Evolutionary conservation across 2,113 vertebrate genomes (phyloP), one percentile per base, ranked within the genome.

Genomic region (Prinia subflava): DNA sequence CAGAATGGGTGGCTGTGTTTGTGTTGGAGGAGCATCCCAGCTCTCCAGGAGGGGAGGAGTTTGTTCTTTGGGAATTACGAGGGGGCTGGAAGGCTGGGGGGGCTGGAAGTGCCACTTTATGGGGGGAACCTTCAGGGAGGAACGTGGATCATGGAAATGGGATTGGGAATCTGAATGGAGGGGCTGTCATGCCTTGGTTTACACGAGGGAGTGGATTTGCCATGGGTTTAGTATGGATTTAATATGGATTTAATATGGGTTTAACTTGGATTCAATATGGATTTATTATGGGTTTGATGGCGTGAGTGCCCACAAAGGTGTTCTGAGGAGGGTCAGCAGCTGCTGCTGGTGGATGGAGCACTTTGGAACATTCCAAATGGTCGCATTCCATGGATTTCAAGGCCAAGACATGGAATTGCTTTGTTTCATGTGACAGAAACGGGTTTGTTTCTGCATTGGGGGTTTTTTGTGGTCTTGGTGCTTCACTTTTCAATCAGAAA

Each of bases 1-100:
- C 88, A 37, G 25, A 83, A 83, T 37, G 92, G 42, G 87, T 79
- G 80, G 49, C 53, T n/a, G 27, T 94, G 87, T 92, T 96, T 90
- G 5, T 90, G n/a, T 92, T 92, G 94, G 92, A 92, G 27, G 15
- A 8, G n/a, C 11, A 27, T 44, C 70, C 70, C 70, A 44, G 70
- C 30, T 31, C 69, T 71, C 15, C 68, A 13, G 67, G 28, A 4
- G 4, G 78, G 9, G 78, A 35, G 87, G 91, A 50, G 24, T 49
- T 74, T 42, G 63, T 30, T 70, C 59, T 76, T 70, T 65, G 93
- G 42, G 90, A 85, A 84, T 91, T 71, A 33, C 15, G 52, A 71
- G 79, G n/a, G 62, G 20, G 62, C 82, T 67, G 33, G 2, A 60
- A 79, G 84, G 39, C 21, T 55, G 20, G 78, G 79, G n/a, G 62